These are phyloP conservation scores for Rhynchomys soricoides DNA, from an alignment of 2,113 vertebrate species.

Conservation along the genomic window DNA sequence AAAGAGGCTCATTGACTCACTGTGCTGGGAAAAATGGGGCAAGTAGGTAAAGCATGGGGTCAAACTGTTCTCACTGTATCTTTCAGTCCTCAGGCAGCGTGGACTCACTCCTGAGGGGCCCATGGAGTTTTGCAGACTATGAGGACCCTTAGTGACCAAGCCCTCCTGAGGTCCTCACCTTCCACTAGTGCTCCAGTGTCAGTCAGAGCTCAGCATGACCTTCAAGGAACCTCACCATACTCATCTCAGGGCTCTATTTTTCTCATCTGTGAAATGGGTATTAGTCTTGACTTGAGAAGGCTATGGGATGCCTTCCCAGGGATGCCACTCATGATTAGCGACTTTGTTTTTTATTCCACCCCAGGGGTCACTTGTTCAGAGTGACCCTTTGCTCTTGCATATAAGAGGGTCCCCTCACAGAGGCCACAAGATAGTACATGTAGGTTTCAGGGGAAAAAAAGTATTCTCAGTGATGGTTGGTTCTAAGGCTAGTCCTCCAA, in stretches of 20 bases:
- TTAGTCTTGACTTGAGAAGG: not conserved
- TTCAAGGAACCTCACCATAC: not conserved
- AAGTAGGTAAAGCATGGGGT: not conserved
- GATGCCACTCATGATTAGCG: not conserved
- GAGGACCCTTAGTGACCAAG: not conserved
- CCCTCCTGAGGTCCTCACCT: too few species aligned
- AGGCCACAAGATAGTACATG: not conserved
- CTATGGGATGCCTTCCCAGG: not conserved
- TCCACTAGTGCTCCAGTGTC: not conserved
- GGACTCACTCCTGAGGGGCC: not conserved
- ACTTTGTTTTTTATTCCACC: not conserved
- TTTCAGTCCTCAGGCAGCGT: not conserved
- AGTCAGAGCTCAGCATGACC: not conserved
- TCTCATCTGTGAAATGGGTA: not conserved
- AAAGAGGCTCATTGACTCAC: not conserved
- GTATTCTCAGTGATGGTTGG: not conserved
- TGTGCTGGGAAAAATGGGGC: not conserved
- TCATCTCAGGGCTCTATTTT: not conserved
- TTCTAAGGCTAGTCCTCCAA: not conserved
- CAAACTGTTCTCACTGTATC: not conserved
- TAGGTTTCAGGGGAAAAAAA: not conserved
- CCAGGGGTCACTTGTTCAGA: not conserved
- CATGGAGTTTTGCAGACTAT: not conserved
- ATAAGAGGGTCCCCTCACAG: not conserved
- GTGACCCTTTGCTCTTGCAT: not conserved